phyloP scores from a whole-genome alignment of 2,888 invertebrate genomes.

The Prosopocoilus inquinatus region DNA sequence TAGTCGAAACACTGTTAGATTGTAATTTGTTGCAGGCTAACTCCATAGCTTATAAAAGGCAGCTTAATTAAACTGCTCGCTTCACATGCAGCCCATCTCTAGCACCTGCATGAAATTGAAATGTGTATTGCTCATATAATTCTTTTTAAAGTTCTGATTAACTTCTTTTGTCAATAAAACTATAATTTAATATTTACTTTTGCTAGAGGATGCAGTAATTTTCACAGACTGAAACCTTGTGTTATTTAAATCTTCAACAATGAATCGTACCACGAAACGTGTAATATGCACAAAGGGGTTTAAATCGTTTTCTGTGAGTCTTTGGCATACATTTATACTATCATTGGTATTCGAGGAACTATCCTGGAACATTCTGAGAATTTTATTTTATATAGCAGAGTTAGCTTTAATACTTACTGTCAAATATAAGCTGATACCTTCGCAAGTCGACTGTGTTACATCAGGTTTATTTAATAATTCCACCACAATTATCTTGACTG shows the following conservation, averaged over 20 bases:
- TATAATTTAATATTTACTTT: slow-evolving; percentile 22
- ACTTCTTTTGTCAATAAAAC: no score
- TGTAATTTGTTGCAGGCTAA: no score
- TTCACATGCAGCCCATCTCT: no score
- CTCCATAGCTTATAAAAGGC: no score
- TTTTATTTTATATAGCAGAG: background rate
- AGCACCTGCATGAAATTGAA: no score
- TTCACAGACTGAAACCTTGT: slow-evolving; percentile 15
- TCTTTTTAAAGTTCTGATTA: no score
- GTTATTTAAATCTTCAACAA: slow-evolving; percentile 1
- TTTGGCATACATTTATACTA: slow-evolving; percentile 11
- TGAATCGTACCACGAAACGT: background rate
- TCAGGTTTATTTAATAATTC: slow-evolving; percentile 19
- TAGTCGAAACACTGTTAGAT: no score
- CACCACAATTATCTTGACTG: slow-evolving; percentile 19
- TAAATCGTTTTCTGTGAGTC: slow-evolving; percentile 8
- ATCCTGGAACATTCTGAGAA: background rate
- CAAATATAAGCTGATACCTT: slow-evolving; percentile 12
- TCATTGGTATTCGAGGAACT: slow-evolving; percentile 3
- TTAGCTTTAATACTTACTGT: slow-evolving; percentile 8
- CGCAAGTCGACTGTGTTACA: slow-evolving; percentile 12
- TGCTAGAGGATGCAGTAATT: slow-evolving; percentile 27
- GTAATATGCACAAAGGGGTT: slow-evolving; percentile 17
- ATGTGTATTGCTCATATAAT: no score
- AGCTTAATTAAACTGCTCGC: no score